Conservation (phyloP, 2,797 vertebrate species). For the Oophaga sylvatica region DNA sequence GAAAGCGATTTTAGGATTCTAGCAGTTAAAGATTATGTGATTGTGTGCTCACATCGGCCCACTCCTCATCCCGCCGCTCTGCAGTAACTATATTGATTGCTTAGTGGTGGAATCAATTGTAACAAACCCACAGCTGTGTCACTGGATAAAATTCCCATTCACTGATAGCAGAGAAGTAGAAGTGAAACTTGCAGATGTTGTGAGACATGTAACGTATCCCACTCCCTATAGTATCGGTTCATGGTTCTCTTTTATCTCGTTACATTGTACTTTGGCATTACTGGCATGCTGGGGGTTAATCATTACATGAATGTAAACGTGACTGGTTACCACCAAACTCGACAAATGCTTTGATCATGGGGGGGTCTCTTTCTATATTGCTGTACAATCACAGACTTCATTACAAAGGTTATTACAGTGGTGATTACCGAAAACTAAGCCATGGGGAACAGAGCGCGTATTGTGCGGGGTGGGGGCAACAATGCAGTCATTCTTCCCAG, state of each 20-base stretch:
- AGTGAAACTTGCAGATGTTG: too few relatives aligned
- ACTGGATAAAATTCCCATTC: too few relatives aligned
- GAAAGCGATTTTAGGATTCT: neutral
- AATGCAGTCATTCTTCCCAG: conserved; percentile 23
- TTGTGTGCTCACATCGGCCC: neutral
- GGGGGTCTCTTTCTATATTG: neutral
- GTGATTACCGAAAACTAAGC: conserved; percentile 4
- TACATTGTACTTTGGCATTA: too few relatives aligned
- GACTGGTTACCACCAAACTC: too few relatives aligned
- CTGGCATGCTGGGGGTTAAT: too few relatives aligned
- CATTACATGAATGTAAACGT: too few relatives aligned
- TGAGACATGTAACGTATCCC: too few relatives aligned
- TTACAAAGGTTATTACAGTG: conserved; percentile 8
- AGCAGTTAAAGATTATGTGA: neutral
- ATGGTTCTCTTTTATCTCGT: too few relatives aligned
- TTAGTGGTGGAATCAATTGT: neutral
- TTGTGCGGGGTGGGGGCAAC: conserved; percentile 3
- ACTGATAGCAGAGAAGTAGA: too few relatives aligned
- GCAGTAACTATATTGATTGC: conserved; percentile 33
- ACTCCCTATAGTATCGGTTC: too few relatives aligned
- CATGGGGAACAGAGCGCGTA: neutral
- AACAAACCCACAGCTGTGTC: too few relatives aligned
- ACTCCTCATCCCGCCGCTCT: neutral
- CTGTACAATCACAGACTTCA: neutral
- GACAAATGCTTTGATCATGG: too few relatives aligned